Evolutionary conservation across 2,888 invertebrate genomes (phyloP).

Genomic region (Brachyptera risi): DNA sequence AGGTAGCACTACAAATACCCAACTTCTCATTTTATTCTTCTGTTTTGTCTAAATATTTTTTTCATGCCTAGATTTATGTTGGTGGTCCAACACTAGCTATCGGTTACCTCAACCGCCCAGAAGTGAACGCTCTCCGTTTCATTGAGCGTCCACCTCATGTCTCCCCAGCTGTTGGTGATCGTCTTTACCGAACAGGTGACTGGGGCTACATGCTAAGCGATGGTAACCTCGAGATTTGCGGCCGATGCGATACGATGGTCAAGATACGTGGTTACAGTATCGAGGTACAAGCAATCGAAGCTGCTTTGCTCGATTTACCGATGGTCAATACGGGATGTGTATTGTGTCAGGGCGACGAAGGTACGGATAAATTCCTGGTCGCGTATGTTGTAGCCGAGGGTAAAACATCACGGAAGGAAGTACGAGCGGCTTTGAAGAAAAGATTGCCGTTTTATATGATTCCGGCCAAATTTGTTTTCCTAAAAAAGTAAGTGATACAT

Average conservation of each 20-base stretch:
- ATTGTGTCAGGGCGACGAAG: conserved; percentile 35
- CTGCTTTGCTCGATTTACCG: conserved; percentile 34
- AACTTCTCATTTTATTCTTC: no score
- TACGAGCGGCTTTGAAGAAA: conserved; percentile 35
- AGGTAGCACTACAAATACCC: no score
- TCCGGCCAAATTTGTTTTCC: conserved; percentile 36
- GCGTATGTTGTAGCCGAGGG: conserved; percentile 35
- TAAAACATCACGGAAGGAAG: conserved; percentile 26
- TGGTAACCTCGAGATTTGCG: conserved; percentile 36
- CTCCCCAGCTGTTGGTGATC: conserved; percentile 29
- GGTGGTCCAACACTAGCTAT: conserved; percentile 37
- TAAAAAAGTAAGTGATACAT: conserved; percentile 36
- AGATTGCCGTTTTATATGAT: conserved; percentile 38
- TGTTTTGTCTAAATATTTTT: no score
- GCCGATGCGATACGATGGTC: conserved; percentile 37
- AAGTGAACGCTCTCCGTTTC: conserved; percentile 34
- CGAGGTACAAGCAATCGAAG: conserved; percentile 37
- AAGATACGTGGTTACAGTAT: conserved; percentile 38
- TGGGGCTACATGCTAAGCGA: conserved; percentile 37
- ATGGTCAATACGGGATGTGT: conserved; percentile 35
- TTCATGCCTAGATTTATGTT: conserved; percentile 37
- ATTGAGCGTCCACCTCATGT: conserved; percentile 33
- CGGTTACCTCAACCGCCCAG: conserved; percentile 37
- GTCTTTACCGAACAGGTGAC: conserved; percentile 37
- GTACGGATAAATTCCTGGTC: conserved; percentile 36